Evolutionary conservation across 2,113 vertebrate genomes (phyloP).

Genomic region (Diadophis punctatus): DNA sequence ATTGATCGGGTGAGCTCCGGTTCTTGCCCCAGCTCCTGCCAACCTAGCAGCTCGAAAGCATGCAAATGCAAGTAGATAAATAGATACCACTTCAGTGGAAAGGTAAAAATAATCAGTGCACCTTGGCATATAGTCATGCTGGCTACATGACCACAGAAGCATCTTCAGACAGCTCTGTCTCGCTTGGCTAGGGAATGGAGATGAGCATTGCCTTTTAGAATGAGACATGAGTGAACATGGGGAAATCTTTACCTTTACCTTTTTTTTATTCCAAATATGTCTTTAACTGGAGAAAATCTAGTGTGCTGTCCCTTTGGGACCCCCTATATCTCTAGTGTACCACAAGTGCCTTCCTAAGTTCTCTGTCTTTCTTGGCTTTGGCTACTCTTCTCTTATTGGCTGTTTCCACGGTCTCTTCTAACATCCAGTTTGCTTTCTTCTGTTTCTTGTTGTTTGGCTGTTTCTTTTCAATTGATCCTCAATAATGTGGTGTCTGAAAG

Average conservation of each 20-base stretch:
- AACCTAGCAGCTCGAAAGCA: background rate
- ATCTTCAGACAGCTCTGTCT: background rate
- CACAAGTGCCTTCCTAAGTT: background rate
- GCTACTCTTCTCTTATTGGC: background rate
- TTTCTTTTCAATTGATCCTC: background rate
- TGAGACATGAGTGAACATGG: background rate
- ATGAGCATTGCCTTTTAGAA: background rate
- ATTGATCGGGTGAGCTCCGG: background rate
- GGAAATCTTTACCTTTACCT: background rate
- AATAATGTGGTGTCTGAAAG: background rate
- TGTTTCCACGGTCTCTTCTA: background rate
- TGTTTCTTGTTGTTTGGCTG: background rate
- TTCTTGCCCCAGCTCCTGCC: background rate
- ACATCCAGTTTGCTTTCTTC: background rate
- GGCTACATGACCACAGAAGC: background rate
- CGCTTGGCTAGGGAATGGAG: background rate
- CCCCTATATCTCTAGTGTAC: background rate
- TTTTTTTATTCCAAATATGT: background rate
- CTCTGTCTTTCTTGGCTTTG: background rate
- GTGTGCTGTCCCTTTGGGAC: background rate
- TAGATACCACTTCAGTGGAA: background rate
- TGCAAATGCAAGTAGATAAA: background rate
- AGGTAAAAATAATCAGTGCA: background rate
- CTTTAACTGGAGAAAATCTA: background rate
- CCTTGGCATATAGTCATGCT: background rate